Base-by-base conservation (phyloP, 2,888 invertebrate genomes). In the Bellardia pandia region DNA sequence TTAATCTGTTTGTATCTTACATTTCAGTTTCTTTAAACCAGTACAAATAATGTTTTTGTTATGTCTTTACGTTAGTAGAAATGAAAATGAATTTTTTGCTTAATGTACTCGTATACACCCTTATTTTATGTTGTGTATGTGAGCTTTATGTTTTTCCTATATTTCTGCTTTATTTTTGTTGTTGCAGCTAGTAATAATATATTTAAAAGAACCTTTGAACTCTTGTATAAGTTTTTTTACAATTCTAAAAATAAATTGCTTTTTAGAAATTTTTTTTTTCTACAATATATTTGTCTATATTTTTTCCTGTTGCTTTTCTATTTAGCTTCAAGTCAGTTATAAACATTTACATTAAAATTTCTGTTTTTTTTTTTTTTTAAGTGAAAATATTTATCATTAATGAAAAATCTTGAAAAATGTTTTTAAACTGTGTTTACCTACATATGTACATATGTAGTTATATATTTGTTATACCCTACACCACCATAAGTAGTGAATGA, bases 1-100 rank as follows among this genome's bases (percentile, higher is more conserved):
- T 81, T 77, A 74, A 86, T 86, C 84, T 81, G 56, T 81, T 74
- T 84, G 40, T 48, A 75, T 81, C 77, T 81, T 69, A 23, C 23
- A 56, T 84, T 84, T 78, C 60, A 53, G 33, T 86, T 77, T 60
- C 72, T 77, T 85, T 74, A 3, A 30, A 69, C 37, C 23, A 64
- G 51, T 42, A 62, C 53, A 72, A 51, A 68, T 45, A 77, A 23
- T 13, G 51, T 13, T 60, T 77, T 71, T 48, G 23, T 40, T 62
- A 56, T 79, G 56, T 66, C 62, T 40, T 48, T 62, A 11, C 11
- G n/a, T 66, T 48, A 40, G 60, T 64, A 5, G 53, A 76, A 58
- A 77, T 76, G 56, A 68, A 80, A 77, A 71, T 72, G 71, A 68
- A 40, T 79, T 53, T 23, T 23, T 23, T 23, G 23, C 23, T 23